Base-by-base conservation (phyloP, 1,140 invertebrate genomes). In the Piezodorus guildinii region DNA sequence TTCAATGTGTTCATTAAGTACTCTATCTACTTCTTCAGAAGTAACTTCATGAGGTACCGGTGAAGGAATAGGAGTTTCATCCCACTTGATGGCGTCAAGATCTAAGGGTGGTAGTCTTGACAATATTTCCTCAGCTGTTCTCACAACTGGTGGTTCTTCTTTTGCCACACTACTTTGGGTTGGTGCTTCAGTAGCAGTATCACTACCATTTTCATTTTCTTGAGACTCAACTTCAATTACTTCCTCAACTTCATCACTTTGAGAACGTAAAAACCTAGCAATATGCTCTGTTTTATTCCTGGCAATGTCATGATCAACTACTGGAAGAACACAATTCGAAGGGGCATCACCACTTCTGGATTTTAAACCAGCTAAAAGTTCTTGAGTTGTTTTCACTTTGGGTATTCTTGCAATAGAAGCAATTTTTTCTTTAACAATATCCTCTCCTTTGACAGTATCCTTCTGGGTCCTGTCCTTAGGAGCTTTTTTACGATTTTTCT, bases 301-400 rank as follows among this genome's bases (percentile, higher is more conserved):
- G 34, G 68, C 67, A 25, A 71, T 61, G 54, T 71, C 69, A 49
- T 65, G 54, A 49, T 66, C 60, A 56, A 56, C 52, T 72, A 73
- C 73, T 73, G 75, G 72, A 70, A 74, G 77, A 70, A 68, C 70
- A 70, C 51, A 77, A 69, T 70, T 71, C 19, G 65, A 54, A 23
- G 67, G 54, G 21, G 61, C 60, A 44, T 51, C 56, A 54, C 68
- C 62, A 51, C 73, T 71, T 60, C 82, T 77, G 63, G 83, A 85
- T 72, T 87, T 85, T 64, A 91, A 76, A 71, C 88, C 85, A 45
- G 86, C 86, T 61, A 91, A 78, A 19, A 92, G 72, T 72, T 92
- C 86, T 69, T 89, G 86, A 23, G 89, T 91, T 1, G 89, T 92
- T 78, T 91, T 91, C 1, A 91, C 80, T 77, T 90, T 83, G 65